Conservation (phyloP, 2,797 vertebrate genomes). For the Brachyalestes nurse region DNA sequence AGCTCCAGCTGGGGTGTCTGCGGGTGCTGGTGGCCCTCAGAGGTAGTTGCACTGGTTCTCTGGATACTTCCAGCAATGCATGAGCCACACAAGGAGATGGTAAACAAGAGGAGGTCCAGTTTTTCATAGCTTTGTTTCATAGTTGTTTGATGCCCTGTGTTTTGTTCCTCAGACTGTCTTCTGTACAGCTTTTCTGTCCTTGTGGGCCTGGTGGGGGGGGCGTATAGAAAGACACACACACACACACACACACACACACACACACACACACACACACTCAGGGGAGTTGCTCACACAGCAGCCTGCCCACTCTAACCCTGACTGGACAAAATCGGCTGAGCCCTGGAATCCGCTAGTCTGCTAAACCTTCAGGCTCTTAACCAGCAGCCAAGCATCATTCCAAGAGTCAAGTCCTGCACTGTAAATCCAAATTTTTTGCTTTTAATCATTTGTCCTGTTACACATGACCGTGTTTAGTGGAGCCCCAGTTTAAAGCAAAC, state of each 20-base stretch:
- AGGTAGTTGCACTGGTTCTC: not conserved
- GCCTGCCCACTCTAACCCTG: not conserved
- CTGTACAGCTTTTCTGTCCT: not conserved
- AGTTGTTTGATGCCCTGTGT: not conserved
- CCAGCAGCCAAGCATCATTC: not conserved
- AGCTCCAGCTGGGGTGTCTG: slow-evolving; percentile 56
- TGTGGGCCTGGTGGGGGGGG: not conserved
- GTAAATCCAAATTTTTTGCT: not conserved
- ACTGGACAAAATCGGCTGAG: not conserved
- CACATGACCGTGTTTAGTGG: not conserved
- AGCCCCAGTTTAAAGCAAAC: too few species aligned
- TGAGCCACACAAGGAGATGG: slow-evolving; percentile 49
- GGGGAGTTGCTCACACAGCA: not conserved
- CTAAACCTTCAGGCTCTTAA: not conserved
- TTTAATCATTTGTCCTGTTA: not conserved
- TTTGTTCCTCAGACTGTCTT: not conserved
- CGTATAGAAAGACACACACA: not conserved
- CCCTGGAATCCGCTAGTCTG: not conserved
- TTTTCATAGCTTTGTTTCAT: not conserved
- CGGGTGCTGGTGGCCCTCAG: slow-evolving; percentile 41
- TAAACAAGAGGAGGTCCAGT: not conserved
- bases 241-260: too few species aligned
- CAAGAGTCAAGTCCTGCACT: not conserved
- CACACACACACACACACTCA: too few species aligned
- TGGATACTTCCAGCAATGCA: slow-evolving; percentile 1